Evolutionary conservation across 2,888 invertebrate species (phyloP), one percentile per base, ranked within the genome.

Genomic region (Apotomis capreana): DNA sequence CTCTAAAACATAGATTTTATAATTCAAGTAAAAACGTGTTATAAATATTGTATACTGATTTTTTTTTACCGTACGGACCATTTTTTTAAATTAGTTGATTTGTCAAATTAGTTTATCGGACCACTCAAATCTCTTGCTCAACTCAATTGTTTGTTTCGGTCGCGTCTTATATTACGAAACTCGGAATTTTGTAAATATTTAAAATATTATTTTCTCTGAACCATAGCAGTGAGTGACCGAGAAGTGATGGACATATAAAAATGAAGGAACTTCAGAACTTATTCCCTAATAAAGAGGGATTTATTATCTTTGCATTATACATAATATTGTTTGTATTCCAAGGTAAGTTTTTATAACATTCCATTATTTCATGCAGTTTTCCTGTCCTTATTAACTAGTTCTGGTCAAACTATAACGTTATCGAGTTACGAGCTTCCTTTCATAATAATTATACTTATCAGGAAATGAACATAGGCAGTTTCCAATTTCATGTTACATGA

Each of bases 261-360:
- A 90, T 92, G 90, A 89, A 87, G 79, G 83, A 92, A 81, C 95
- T 94, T 91, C 87, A 89, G 67, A 97, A 96, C 84, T 91, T 98
- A 77, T 98, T 98, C 91, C 98, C 98, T 12, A 96, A 96, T 74
- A 96, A 95, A 91, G 94, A 96, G 83, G 97, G 97, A 83, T 95
- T 96, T 81, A 87, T 97, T 63, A 96, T 97, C 81, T 98, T 98
- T 86, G 88, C 97, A 61, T 91, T 96, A 40, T 98, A 98, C 83
- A 98, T 98, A 93, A 95, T 95, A 76, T 94, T 98, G 69, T 98
- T 98, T 88, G 96, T 98, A 68, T 97, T 97, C 85, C 98, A 98
- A 96, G 98, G 98, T 98, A 94, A 87, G 89, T 81, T 52, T 55
- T 49, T 6, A 10, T n/a, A 57, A 37, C 37, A 9, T 51, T 52